These are phyloP conservation scores for Onchidella celtica DNA, from an alignment of 2,888 invertebrate species.

Conservation along the genomic window DNA sequence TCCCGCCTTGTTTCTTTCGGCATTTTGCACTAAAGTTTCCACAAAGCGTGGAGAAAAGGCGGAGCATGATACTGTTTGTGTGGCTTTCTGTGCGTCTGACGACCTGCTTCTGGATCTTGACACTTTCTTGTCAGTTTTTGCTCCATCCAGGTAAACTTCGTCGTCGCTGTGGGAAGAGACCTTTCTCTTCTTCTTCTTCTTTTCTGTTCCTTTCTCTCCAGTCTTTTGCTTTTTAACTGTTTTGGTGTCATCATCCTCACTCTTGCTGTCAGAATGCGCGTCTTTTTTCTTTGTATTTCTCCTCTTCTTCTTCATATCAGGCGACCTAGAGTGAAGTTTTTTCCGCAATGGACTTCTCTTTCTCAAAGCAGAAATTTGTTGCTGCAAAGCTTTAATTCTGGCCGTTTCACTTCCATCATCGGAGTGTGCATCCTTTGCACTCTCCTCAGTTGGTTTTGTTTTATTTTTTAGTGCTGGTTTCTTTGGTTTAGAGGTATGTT, in stretches of 20 bases:
- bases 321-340: conserved; percentile 12
- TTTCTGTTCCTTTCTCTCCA: conserved; percentile 2
- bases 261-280: background rate
- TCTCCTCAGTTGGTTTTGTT: background rate
- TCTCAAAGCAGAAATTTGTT: background rate
- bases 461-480: background rate
- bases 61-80: background rate
- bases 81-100: background rate
- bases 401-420: background rate
- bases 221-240: background rate
- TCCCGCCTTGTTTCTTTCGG: background rate
- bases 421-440: background rate
- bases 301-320: conserved; percentile 2
- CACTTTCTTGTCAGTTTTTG: no score
- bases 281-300: background rate
- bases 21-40: background rate
- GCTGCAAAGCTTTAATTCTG: background rate
- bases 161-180: background rate
- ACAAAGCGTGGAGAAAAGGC: background rate
- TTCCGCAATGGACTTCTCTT: background rate
- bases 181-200: conserved; percentile 43
- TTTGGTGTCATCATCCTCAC: background rate
- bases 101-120: background rate
- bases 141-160: background rate
- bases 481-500: background rate